Evolutionary conservation across 1,140 invertebrate species (phyloP).

Genomic region (Cotesia glomerata): DNA sequence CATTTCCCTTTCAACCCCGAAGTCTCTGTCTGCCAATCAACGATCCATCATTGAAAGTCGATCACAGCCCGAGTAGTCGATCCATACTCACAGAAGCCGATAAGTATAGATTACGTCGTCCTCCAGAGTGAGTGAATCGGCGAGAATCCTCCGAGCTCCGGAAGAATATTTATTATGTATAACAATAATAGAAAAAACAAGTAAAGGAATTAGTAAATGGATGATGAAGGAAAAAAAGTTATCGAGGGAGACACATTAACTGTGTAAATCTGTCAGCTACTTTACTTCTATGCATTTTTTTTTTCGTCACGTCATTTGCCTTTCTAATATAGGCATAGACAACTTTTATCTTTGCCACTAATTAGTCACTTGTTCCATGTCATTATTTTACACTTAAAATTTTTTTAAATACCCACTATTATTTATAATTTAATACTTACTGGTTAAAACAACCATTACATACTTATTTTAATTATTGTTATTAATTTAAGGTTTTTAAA

Average conservation of each 20-base stretch:
- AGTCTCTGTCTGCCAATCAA: slow-evolving; percentile 54
- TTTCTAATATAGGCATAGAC: background rate
- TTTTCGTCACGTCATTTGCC: slow-evolving; percentile 40
- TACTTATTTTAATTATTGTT: no score
- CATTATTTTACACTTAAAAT: slow-evolving; percentile 26
- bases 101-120: slow-evolving; percentile 56
- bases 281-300: slow-evolving; percentile 27
- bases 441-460: no score
- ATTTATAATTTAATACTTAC: no score
- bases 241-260: background rate
- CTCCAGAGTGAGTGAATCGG: slow-evolving; percentile 30
- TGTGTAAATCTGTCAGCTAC: slow-evolving; percentile 5
- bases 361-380: slow-evolving; percentile 40
- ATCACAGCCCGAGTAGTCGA: slow-evolving; percentile 29
- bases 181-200: slow-evolving; percentile 17
- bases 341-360: background rate
- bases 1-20: slow-evolving; percentile 59
- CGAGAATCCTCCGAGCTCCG: background rate
- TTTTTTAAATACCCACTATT: no score
- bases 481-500: no score
- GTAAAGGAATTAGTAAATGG: background rate
- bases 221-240: background rate
- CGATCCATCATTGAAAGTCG: slow-evolving; percentile 57
- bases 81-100: slow-evolving; percentile 43
- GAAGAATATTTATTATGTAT: background rate